Percentiles rank a stretch among this genome's conserved stretches.
These are phyloP conservation scores for Petrosia ficiformis DNA, from an alignment of 37 sponge, comb jelly and placozoan genomes.

Conservation along the genomic window DNA sequence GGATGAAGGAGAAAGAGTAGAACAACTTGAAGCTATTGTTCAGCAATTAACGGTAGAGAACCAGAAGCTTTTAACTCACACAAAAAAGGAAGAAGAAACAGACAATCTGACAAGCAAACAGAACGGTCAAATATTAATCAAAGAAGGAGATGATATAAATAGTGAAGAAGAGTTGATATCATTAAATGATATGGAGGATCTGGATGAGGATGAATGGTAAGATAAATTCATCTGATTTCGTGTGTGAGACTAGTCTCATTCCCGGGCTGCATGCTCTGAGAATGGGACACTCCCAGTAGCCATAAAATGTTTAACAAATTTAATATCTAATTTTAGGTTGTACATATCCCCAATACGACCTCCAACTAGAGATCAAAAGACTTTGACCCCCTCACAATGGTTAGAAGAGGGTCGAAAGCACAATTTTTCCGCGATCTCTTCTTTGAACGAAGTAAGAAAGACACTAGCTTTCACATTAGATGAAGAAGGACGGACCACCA, in stretches of 20 bases:
- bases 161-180: conserved; percentile 7
- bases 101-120: background rate
- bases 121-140: conserved; percentile 6
- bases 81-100: background rate
- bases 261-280: no score
- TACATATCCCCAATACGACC: conserved; percentile 51
- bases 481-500: conserved; percentile 11
- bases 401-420: conserved; percentile 22
- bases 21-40: conserved; percentile 44
- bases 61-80: conserved; percentile 44
- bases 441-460: conserved; percentile 52
- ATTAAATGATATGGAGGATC: conserved; percentile 2
- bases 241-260: no score
- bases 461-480: conserved; percentile 17
- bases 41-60: conserved; percentile 46
- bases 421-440: conserved; percentile 15
- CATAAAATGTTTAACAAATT: no score
- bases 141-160: conserved; percentile 13
- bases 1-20: background rate
- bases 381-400: conserved; percentile 50
- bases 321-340: conserved; percentile 41
- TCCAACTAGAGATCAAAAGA: conserved; percentile 52
- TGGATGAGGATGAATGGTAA: conserved; percentile 47
- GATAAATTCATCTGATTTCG: no score
- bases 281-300: no score